Conservation (phyloP, 2,797 vertebrate species). For the Chlorospingus semifuscus region DNA sequence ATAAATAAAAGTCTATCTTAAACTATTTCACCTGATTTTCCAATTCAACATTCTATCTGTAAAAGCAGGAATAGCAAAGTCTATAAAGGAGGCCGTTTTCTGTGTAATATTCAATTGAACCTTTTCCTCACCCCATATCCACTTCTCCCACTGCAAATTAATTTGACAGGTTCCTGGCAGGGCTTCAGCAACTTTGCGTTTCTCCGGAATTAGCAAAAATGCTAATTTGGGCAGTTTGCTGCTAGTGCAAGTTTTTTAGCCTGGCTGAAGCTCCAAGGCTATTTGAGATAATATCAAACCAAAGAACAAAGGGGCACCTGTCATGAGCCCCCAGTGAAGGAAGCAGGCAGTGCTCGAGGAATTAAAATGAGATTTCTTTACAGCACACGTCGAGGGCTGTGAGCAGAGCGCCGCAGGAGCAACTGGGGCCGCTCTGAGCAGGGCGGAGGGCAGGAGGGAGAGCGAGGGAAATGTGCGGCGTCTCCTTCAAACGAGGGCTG, state of each 20-base stretch:
- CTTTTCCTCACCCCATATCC: slow-evolving; percentile 17
- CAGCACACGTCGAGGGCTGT: neutral
- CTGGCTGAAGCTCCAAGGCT: slow-evolving; percentile 17
- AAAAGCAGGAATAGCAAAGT: neutral
- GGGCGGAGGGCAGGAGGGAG: neutral
- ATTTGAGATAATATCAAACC: slow-evolving; percentile 28
- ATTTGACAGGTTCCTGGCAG: slow-evolving; percentile 50
- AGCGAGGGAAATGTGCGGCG: neutral
- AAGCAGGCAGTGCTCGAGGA: slow-evolving; percentile 36
- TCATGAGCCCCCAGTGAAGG: neutral
- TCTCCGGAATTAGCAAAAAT: slow-evolving; percentile 62
- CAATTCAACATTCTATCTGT: neutral
- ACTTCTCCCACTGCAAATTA: slow-evolving; percentile 32
- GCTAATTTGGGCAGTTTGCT: slow-evolving; percentile 57
- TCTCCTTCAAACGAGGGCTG: neutral
- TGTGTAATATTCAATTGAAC: neutral
- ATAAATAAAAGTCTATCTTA: neutral
- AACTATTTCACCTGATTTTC: neutral
- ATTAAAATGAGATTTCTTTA: slow-evolving; percentile 42
- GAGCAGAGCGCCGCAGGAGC: neutral
- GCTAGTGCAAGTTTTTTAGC: slow-evolving; percentile 19
- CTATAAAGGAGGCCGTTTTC: neutral
- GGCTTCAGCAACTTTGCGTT: slow-evolving; percentile 18
- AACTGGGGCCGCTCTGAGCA: neutral
- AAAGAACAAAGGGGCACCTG: slow-evolving; percentile 55